phyloP scores from a whole-genome alignment of 2,888 invertebrate species.

The Napeogenes inachia region DNA sequence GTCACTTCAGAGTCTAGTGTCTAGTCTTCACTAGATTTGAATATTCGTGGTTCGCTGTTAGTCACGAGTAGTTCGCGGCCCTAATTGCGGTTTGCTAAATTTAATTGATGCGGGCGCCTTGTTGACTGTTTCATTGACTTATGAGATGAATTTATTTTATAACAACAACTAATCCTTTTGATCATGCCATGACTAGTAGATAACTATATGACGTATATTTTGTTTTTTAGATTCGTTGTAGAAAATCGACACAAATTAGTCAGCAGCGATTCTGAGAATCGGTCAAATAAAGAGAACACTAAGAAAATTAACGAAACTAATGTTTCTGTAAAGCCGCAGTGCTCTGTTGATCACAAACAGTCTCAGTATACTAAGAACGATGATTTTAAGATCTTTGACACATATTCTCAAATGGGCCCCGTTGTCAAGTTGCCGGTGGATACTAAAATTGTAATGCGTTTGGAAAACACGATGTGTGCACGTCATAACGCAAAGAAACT shows the following conservation, averaged over 20 bases:
- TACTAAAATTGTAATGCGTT: slow-evolving; percentile 52
- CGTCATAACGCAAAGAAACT: slow-evolving; percentile 31
- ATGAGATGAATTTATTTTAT: slow-evolving; percentile 5
- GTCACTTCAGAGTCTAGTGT: not conserved
- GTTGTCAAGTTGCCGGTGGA: slow-evolving; percentile 55
- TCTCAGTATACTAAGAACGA: slow-evolving; percentile 19
- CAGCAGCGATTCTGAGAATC: slow-evolving; percentile 20
- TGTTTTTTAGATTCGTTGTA: slow-evolving; percentile 34
- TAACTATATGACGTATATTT: not conserved
- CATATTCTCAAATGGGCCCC: slow-evolving; percentile 43
- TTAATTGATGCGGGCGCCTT: slow-evolving; percentile 39
- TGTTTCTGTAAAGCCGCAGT: slow-evolving; percentile 13
- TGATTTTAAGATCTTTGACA: slow-evolving; percentile 29
- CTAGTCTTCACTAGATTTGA: not conserved
- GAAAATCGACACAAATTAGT: slow-evolving; percentile 29
- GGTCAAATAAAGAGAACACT: slow-evolving; percentile 16
- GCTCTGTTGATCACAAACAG: slow-evolving; percentile 16
- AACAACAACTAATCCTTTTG: slow-evolving; percentile 14
- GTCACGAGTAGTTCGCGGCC: slow-evolving; percentile 15
- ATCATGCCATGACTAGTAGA: slow-evolving; percentile 26
- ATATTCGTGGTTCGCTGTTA: slow-evolving; percentile 9
- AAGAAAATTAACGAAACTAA: slow-evolving; percentile 16
- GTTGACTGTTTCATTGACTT: slow-evolving; percentile 15
- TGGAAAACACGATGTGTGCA: slow-evolving; percentile 34
- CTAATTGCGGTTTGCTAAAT: slow-evolving; percentile 19